Conservation (phyloP, 92 coral and sea anemone species). For the Umimayanthus chanpuru region DNA sequence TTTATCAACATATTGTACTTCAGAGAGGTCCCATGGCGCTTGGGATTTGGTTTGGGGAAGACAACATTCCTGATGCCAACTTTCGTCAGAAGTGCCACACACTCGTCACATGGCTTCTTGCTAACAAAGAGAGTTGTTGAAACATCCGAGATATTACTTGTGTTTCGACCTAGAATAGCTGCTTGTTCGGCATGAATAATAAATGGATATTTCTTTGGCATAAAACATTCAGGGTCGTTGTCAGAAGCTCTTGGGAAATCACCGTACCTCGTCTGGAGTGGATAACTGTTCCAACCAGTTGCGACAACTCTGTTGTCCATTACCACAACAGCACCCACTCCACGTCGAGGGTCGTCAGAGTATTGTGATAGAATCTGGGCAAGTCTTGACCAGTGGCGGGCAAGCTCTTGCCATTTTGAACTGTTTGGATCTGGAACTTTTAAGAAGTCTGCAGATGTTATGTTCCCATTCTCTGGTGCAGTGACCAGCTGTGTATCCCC, state of each 20-base stretch:
- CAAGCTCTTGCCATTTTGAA: conserved; percentile 71
- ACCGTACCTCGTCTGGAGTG: conserved; percentile 72
- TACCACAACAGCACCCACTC: conserved; percentile 84
- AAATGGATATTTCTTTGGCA: conserved; percentile 78
- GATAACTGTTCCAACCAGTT: conserved; percentile 85
- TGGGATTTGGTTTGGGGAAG: conserved; percentile 56
- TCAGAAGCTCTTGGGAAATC: conserved; percentile 82
- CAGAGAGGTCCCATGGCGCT: conserved; percentile 45
- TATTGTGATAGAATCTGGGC: conserved; percentile 73
- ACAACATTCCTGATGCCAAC: conserved; percentile 75
- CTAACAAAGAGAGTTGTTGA: conserved; percentile 84
- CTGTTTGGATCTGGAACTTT: conserved; percentile 41
- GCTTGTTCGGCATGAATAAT: conserved; percentile 87
- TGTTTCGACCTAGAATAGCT: conserved; percentile 68
- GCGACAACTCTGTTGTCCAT: conserved; percentile 72
- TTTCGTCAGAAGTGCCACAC: conserved; percentile 73
- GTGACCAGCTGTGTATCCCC: conserved; percentile 4
- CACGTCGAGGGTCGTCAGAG: conserved; percentile 85
- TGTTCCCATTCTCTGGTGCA: conserved; percentile 20
- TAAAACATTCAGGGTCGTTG: conserved; percentile 46
- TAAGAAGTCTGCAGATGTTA: not conserved
- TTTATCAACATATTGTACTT: conserved; percentile 42
- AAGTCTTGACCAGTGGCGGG: conserved; percentile 73
- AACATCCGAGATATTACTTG: conserved; percentile 53
- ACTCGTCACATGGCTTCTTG: conserved; percentile 87